Percentiles rank a stretch among this genome's conserved stretches.
These are phyloP conservation scores for Chrysolina oricalcia DNA, from an alignment of 2,888 invertebrate species.

Conservation along the genomic window DNA sequence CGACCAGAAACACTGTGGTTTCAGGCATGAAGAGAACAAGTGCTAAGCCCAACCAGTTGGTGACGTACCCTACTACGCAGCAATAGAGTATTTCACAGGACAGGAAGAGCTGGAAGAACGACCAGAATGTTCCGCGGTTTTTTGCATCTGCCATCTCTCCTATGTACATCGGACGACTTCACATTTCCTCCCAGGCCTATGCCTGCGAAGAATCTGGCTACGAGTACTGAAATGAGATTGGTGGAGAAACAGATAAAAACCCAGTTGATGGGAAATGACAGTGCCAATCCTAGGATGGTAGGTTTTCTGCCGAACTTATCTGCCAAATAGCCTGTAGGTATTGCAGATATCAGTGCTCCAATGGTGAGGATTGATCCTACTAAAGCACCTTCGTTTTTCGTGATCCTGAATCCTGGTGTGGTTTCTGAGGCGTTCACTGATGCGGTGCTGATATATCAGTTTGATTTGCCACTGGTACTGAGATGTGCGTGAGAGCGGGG, in stretches of 20 bases:
- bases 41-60: slow-evolving; percentile 82
- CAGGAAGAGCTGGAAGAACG: slow-evolving; percentile 88
- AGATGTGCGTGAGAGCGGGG: slow-evolving; percentile 81
- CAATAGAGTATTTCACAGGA: slow-evolving; percentile 86
- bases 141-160: slow-evolving; percentile 90
- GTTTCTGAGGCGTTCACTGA: slow-evolving; percentile 35
- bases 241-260: slow-evolving; percentile 80
- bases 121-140: slow-evolving; percentile 87
- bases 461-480: slow-evolving; percentile 46
- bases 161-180: slow-evolving; percentile 91
- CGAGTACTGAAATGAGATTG: slow-evolving; percentile 78
- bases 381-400: slow-evolving; percentile 75
- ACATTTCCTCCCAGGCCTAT: slow-evolving; percentile 82
- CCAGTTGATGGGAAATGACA: slow-evolving; percentile 75
- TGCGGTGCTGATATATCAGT: slow-evolving; percentile 44
- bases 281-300: slow-evolving; percentile 74
- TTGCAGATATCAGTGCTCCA: slow-evolving; percentile 84
- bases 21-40: slow-evolving; percentile 83
- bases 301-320: slow-evolving; percentile 80
- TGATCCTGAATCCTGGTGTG: slow-evolving; percentile 65
- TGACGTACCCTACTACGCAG: slow-evolving; percentile 82
- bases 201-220: slow-evolving; percentile 85
- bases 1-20: slow-evolving; percentile 82
- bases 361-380: slow-evolving; percentile 84
- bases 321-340: slow-evolving; percentile 83